These are phyloP conservation scores for Chirona hameri DNA, from an alignment of 2,888 invertebrate genomes.

Conservation along the genomic window DNA sequence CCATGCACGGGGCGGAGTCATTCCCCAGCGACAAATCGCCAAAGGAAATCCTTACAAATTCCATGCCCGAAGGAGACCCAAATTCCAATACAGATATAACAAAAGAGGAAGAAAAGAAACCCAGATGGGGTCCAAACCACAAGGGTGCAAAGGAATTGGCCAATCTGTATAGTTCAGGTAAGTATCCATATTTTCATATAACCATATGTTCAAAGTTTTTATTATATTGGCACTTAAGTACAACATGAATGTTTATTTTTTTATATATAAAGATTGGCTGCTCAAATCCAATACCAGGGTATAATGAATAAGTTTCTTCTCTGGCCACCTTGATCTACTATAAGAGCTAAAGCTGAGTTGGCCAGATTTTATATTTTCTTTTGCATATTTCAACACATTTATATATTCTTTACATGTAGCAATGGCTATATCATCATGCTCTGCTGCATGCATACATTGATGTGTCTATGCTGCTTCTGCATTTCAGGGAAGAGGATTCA, in stretches of 20 bases:
- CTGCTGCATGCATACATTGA: neutral
- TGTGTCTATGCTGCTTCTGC: conserved; percentile 46
- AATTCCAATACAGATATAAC: conserved; percentile 72
- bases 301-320: too few species aligned
- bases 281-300: too few species aligned
- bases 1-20: neutral
- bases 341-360: too few species aligned
- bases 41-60: conserved; percentile 51
- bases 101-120: conserved; percentile 60
- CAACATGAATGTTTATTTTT: too few species aligned
- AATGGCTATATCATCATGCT: conserved; percentile 13
- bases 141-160: conserved; percentile 92
- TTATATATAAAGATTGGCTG: too few species aligned
- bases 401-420: conserved; percentile 26
- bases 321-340: too few species aligned
- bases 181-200: too few species aligned
- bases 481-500: conserved; percentile 83
- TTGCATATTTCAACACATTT: neutral
- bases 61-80: conserved; percentile 94
- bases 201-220: too few species aligned
- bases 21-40: conserved; percentile 41
- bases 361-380: neutral
- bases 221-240: too few species aligned
- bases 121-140: conserved; percentile 93
- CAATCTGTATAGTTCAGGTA: conserved; percentile 87